phyloP scores from a whole-genome alignment of 1,140 invertebrate species.

The Sycophila sp. region DNA sequence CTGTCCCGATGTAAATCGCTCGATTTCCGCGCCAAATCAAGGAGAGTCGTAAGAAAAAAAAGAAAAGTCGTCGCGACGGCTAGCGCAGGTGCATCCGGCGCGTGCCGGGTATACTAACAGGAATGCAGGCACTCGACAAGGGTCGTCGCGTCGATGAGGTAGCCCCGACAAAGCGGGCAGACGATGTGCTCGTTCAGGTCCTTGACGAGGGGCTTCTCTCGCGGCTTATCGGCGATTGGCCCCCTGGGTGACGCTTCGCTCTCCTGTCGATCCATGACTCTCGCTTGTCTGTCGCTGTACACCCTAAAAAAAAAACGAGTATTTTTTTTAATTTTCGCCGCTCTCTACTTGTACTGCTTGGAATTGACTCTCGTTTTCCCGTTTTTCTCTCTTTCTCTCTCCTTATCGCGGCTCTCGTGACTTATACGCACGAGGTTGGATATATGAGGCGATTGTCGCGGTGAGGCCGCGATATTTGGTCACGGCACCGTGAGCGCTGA shows the following conservation, averaged over 20 bases:
- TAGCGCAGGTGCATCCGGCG: neutral
- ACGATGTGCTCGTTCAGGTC: slow-evolving; percentile 79
- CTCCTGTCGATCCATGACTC: slow-evolving; percentile 15
- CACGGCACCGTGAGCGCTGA: too few species aligned
- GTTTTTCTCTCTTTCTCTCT: neutral
- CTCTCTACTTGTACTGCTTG: too few species aligned
- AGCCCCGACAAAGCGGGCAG: slow-evolving; percentile 81
- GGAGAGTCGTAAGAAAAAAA: too few species aligned
- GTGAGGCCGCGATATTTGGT: too few species aligned
- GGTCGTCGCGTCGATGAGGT: slow-evolving; percentile 83
- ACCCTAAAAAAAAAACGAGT: slow-evolving; percentile 34
- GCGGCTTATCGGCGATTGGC: slow-evolving; percentile 40
- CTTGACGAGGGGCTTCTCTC: slow-evolving; percentile 56
- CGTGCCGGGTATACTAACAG: slow-evolving; percentile 72
- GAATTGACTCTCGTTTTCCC: too few species aligned
- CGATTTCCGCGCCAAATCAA: too few species aligned
- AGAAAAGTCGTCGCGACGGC: neutral
- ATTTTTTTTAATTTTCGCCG: neutral
- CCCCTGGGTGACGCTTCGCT: neutral
- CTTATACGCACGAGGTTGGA: too few species aligned
- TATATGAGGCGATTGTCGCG: too few species aligned
- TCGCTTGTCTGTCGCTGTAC: neutral
- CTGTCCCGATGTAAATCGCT: too few species aligned
- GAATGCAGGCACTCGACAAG: slow-evolving; percentile 85
- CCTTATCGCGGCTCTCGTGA: neutral